These are phyloP conservation scores for Alouatta palliata DNA, from an alignment of 2,113 vertebrate genomes.

Conservation along the genomic window DNA sequence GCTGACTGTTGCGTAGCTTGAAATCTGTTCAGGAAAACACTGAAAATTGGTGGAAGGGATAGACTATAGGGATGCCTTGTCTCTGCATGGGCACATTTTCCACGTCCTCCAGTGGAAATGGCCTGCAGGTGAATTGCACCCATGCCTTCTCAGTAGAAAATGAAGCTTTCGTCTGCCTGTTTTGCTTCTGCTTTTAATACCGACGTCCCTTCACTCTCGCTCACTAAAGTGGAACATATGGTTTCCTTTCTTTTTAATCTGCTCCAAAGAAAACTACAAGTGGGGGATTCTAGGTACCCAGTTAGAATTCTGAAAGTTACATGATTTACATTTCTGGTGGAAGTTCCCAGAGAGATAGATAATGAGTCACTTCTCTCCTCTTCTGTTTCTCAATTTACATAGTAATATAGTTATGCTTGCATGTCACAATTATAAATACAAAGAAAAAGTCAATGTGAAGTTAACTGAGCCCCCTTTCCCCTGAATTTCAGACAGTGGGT, in stretches of 20 bases:
- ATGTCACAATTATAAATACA: neutral
- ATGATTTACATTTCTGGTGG: neutral
- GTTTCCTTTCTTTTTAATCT: conserved; percentile 40
- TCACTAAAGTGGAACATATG: neutral
- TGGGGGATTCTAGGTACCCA: neutral
- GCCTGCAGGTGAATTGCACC: neutral
- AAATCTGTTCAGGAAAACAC: conserved; percentile 65
- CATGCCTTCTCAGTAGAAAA: neutral
- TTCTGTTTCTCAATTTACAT: neutral
- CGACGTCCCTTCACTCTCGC: neutral
- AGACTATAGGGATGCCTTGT: neutral
- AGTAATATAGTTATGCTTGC: neutral
- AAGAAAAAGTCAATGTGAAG: neutral
- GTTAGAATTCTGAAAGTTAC: neutral
- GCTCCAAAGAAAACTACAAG: neutral
- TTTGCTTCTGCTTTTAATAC: neutral
- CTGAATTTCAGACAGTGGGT: neutral
- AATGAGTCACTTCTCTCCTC: neutral
- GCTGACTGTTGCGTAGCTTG: conserved; percentile 53
- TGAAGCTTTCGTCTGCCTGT: neutral
- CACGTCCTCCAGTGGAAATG: neutral
- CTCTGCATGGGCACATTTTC: neutral
- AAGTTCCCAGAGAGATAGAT: neutral
- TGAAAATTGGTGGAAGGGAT: neutral
- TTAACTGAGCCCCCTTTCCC: neutral